phyloP scores from a whole-genome alignment of 2,113 vertebrate genomes.

The Galeopterus variegatus region DNA sequence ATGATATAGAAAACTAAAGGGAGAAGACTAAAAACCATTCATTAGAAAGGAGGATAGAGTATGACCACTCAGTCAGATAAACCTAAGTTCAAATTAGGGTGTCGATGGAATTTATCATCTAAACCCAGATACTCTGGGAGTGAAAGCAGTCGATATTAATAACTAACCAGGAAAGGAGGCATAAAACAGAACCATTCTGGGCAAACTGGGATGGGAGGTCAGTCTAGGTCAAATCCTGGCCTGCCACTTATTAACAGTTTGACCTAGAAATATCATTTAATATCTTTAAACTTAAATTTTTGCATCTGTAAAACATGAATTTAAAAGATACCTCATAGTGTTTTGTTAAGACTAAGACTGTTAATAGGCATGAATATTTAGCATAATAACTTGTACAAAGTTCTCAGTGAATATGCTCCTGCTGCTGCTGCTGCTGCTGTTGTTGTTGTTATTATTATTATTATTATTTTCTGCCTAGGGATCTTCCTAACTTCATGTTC shows the following conservation, averaged over 20 bases:
- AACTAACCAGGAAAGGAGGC: background rate
- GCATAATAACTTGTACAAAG: background rate
- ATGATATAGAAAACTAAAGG: background rate
- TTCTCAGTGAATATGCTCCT: background rate
- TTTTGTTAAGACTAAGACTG: background rate
- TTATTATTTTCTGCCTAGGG: background rate
- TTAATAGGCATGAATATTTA: background rate
- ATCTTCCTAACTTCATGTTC: background rate
- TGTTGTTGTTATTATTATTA: too few species aligned
- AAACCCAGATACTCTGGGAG: background rate
- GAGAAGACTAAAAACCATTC: background rate
- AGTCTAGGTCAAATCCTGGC: background rate
- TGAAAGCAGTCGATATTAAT: constrained; percentile 11
- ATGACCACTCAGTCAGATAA: background rate
- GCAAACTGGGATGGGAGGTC: background rate
- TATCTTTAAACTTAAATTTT: background rate
- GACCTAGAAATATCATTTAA: background rate
- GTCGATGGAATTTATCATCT: background rate
- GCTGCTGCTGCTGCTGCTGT: fast-evolving
- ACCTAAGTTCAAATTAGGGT: constrained; percentile 38
- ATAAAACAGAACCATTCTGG: background rate
- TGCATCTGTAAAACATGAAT: background rate
- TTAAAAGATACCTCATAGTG: background rate
- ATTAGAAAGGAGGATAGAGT: background rate
- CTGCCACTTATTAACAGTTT: background rate